A percentile compares a stretch with the other conserved stretches of the same genome.
Evolutionary conservation across 2,113 vertebrate species (phyloP).

Genomic region (Pelecanus crispus): DNA sequence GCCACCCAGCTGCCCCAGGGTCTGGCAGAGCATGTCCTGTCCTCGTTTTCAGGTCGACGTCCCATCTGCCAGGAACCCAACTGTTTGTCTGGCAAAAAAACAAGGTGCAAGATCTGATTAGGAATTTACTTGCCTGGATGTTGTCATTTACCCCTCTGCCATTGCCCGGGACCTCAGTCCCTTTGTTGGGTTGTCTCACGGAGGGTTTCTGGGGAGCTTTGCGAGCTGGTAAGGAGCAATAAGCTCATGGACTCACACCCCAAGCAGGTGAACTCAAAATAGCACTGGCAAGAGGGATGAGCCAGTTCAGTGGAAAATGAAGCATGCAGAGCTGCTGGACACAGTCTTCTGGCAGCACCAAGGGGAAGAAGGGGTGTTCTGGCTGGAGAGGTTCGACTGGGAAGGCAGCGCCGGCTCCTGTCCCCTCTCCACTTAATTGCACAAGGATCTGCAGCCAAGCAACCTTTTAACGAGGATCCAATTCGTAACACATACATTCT

Average conservation of each 20-base stretch:
- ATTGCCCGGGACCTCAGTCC: not conserved
- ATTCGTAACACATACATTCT: not conserved
- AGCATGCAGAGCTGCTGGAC: not conserved
- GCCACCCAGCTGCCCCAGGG: not conserved
- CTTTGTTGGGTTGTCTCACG: not conserved
- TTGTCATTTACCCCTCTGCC: not conserved
- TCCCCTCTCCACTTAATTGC: not conserved
- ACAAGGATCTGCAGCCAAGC: not conserved
- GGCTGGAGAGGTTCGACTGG: not conserved
- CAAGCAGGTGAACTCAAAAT: not conserved
- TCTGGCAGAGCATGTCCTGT: not conserved
- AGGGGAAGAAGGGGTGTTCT: not conserved
- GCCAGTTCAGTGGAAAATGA: not conserved
- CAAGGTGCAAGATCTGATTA: not conserved
- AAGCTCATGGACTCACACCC: not conserved
- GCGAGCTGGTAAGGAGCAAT: not conserved
- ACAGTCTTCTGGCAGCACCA: not conserved
- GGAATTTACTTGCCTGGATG: not conserved
- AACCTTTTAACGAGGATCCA: not conserved
- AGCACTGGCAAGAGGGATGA: not conserved
- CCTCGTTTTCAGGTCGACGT: not conserved
- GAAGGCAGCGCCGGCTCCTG: not conserved
- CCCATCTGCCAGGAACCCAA: conserved; percentile 12
- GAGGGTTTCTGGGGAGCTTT: not conserved
- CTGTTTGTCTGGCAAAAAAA: not conserved